These are phyloP conservation scores for Laspeyria flexula DNA, from an alignment of 2,888 invertebrate genomes.

Conservation along the genomic window DNA sequence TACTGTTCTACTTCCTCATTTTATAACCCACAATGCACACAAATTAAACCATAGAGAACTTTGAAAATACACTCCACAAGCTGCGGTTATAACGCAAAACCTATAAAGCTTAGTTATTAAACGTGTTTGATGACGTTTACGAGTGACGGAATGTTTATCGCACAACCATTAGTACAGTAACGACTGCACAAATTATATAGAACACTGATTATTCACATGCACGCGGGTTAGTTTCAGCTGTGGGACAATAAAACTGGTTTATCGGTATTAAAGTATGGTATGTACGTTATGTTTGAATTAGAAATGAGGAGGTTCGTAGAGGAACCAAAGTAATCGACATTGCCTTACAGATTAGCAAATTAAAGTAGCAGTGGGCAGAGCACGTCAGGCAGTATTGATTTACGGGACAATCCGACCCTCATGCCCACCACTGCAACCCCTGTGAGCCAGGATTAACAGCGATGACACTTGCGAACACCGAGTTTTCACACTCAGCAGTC, in stretches of 20 bases:
- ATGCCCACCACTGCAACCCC: too few relatives aligned
- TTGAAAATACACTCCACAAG: not conserved
- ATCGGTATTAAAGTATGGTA: not conserved
- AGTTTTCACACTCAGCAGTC: too few relatives aligned
- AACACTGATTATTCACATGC: constrained; percentile 3
- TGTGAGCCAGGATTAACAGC: too few relatives aligned
- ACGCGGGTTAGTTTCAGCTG: not conserved
- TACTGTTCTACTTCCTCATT: too few relatives aligned
- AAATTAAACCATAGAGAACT: not conserved
- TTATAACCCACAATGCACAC: too few relatives aligned
- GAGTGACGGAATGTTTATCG: constrained; percentile 23
- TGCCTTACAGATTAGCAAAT: too few relatives aligned
- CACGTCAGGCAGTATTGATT: too few relatives aligned
- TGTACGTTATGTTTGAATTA: not conserved
- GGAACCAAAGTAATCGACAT: too few relatives aligned
- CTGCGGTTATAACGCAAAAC: constrained; percentile 14
- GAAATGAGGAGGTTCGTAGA: too few relatives aligned
- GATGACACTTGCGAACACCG: too few relatives aligned
- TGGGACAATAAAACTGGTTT: not conserved
- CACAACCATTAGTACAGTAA: constrained; percentile 27
- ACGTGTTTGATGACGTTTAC: constrained; percentile 20
- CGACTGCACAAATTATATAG: constrained; percentile 20
- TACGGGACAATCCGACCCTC: too few relatives aligned
- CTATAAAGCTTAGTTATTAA: constrained; percentile 24
- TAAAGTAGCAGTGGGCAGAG: too few relatives aligned